A percentile compares a stretch with the other conserved stretches of the same genome.
Conservation (phyloP, 2,797 vertebrate species). For the Chaenodraco wilsoni region DNA sequence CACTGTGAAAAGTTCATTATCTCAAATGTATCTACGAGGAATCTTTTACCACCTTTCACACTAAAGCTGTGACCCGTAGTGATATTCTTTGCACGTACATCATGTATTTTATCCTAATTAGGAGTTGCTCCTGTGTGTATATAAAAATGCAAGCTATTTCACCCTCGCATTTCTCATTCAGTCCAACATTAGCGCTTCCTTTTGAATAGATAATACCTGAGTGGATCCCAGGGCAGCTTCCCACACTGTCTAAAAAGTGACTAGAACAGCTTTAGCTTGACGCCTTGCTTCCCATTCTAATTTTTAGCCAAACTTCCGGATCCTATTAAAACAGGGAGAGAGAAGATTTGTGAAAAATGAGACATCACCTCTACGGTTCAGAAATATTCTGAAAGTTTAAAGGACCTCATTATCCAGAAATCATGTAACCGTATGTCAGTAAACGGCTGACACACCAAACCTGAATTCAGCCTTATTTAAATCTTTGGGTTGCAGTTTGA, state of each 20-base stretch:
- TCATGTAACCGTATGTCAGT: slow-evolving; percentile 17
- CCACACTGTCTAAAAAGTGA: slow-evolving; percentile 17
- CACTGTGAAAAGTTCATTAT: slow-evolving; percentile 22
- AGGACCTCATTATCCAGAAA: slow-evolving; percentile 54
- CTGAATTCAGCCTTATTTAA: slow-evolving; percentile 23
- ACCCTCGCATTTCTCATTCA: slow-evolving; percentile 51
- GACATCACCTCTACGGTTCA: slow-evolving; percentile 8
- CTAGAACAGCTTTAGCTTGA: slow-evolving; percentile 38
- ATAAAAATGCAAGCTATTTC: slow-evolving; percentile 58
- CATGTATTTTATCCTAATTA: slow-evolving; percentile 27
- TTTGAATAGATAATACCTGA: slow-evolving; percentile 57
- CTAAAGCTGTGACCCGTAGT: slow-evolving; percentile 19
- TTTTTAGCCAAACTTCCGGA: slow-evolving; percentile 25
- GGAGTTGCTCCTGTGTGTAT: slow-evolving; percentile 9
- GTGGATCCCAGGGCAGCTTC: slow-evolving; percentile 39
- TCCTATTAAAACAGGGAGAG: slow-evolving; percentile 17
- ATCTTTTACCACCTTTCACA: slow-evolving; percentile 7
- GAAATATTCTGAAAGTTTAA: slow-evolving; percentile 31
- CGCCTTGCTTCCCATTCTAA: slow-evolving; percentile 25
- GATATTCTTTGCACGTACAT: slow-evolving; percentile 9
- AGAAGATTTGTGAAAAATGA: slow-evolving; percentile 6
- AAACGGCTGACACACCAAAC: slow-evolving; percentile 42
- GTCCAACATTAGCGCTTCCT: slow-evolving; percentile 31
- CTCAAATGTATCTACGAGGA: background rate
- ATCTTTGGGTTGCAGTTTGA: slow-evolving; percentile 21